Evolutionary conservation across 2,113 vertebrate genomes (phyloP), one percentile per base, ranked within the genome.

Genomic region (Cynoglossus semilaevis): DNA sequence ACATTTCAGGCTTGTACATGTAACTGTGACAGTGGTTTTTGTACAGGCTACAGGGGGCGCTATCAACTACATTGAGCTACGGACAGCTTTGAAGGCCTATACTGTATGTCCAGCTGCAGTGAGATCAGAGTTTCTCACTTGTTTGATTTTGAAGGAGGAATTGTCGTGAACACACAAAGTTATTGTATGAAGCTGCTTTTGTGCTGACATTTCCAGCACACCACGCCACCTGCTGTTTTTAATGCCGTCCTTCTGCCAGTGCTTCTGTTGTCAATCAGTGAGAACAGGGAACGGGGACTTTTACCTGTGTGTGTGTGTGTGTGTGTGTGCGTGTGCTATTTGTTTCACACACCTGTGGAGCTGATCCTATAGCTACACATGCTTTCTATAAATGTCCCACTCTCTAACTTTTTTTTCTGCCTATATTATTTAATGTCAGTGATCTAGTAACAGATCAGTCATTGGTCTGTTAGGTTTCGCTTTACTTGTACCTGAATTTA

Each of bases 181-280:
- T 52, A 61, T 84, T 74, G 79, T 55, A 85, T 82, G 62, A 82
- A 79, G 79, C 83, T 87, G 81, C 16, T 82, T 72, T 63, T 5
- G n/a, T 57, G 77, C 79, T 76, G 83, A 85, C 83, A 82, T 85
- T 81, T 84, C 74, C 71, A 77, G 79, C 73, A 63, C 69, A 61
- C 75, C 46, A 45, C 53, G 48, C 63, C 68, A 55, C 83, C 79
- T 35, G 73, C 85, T 79, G 1, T 67, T 81, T 77, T 76, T 84
- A 79, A 84, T 79, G 73, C 79, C 79, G 69, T 66, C 83, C 80
- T 76, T 84, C 77, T 84, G 77, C 60, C 67, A n/a, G 63, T 15
- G 67, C 79, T 79, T 82, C 81, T 81, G 83, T 76, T 65, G 81
- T 81, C 77, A 63, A 58, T 83, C 78, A 70, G 59, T 66, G 38